phyloP scores from a whole-genome alignment of 2,888 invertebrate species.

The Syrphus vitripennis region DNA sequence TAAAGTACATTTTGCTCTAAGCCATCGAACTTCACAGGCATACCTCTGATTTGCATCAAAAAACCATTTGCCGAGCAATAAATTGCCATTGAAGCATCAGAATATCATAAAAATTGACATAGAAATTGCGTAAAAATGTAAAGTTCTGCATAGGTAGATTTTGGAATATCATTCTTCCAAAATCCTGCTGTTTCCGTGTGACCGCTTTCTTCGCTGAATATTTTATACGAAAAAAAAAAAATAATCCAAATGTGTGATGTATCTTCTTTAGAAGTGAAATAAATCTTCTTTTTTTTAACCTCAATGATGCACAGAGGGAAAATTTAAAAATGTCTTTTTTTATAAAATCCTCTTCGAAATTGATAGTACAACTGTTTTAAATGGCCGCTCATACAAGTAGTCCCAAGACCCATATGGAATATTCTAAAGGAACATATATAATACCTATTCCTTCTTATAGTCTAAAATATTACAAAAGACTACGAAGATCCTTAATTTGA shows the following conservation, averaged over 20 bases:
- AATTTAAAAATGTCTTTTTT: constrained; percentile 35
- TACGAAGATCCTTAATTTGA: constrained; percentile 64
- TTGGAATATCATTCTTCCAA: constrained; percentile 9
- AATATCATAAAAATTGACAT: constrained; percentile 65
- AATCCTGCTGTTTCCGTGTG: constrained; percentile 30
- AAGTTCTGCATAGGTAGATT: neutral
- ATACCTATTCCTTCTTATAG: neutral
- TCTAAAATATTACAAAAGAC: constrained; percentile 35
- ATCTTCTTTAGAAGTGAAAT: constrained; percentile 27
- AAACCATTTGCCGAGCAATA: constrained; percentile 49
- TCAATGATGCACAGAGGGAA: constrained; percentile 23
- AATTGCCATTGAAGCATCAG: constrained; percentile 53
- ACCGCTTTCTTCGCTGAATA: constrained; percentile 40
- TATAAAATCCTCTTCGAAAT: constrained; percentile 11
- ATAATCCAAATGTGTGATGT: constrained; percentile 60
- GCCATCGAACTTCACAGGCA: constrained; percentile 14
- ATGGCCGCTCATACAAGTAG: constrained; percentile 20
- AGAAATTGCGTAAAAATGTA: constrained; percentile 56
- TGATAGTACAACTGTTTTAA: constrained; percentile 59
- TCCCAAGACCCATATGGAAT: constrained; percentile 56
- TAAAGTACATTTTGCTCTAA: constrained; percentile 25
- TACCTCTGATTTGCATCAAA: constrained; percentile 54
- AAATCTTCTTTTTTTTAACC: constrained; percentile 28
- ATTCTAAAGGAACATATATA: neutral
- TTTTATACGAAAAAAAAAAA: constrained; percentile 24